These are phyloP conservation scores for Coregonus clupeaformis DNA, from an alignment of 2,113 vertebrate species.

Conservation along the genomic window DNA sequence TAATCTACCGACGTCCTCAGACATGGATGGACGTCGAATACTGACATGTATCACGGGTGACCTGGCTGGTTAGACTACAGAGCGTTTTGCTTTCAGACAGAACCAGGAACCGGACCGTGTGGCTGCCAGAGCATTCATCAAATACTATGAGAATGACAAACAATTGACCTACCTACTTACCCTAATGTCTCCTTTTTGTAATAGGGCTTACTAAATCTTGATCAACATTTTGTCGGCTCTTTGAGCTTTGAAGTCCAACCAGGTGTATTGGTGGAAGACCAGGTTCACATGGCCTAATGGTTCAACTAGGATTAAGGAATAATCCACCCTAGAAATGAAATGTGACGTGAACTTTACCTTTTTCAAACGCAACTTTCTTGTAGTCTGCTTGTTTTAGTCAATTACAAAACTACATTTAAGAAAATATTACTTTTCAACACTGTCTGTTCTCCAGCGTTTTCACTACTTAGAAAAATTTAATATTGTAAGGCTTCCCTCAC, in stretches of 20 bases:
- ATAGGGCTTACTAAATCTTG: neutral
- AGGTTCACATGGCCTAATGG: neutral
- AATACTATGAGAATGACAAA: constrained; percentile 3
- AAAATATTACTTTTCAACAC: too few species aligned
- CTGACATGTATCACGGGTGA: too few species aligned
- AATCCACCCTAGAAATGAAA: neutral
- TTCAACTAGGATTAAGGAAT: neutral
- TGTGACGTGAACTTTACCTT: too few species aligned
- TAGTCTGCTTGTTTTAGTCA: too few species aligned
- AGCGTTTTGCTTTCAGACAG: constrained; percentile 26
- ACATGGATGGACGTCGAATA: too few species aligned
- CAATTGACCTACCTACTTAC: constrained; percentile 7
- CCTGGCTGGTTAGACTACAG: neutral
- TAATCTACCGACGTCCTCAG: too few species aligned
- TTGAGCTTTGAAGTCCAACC: neutral
- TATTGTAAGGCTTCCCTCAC: too few species aligned
- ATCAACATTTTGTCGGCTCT: neutral
- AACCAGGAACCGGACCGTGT: constrained; percentile 14
- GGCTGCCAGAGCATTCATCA: constrained; percentile 21
- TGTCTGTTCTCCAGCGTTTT: too few species aligned
- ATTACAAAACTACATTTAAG: too few species aligned
- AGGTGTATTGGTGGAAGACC: neutral
- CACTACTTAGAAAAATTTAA: too few species aligned
- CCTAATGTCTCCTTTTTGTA: neutral
- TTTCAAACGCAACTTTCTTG: too few species aligned